Base-by-base conservation (phyloP, 2,797 vertebrate genomes). In the Podarcis siculus region DNA sequence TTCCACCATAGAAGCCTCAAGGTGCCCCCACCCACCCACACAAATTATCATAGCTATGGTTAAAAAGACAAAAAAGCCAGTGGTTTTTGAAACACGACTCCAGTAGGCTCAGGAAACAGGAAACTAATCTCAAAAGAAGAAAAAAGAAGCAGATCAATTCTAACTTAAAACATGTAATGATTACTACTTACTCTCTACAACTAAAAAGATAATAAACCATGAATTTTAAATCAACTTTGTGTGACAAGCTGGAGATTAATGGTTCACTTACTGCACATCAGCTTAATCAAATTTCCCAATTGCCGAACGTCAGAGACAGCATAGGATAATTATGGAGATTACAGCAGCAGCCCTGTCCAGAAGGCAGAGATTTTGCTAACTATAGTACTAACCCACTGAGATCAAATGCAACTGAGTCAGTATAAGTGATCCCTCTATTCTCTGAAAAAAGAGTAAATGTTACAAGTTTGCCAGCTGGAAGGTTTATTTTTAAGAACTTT, bases 241-340 rank as follows among this genome's bases (percentile, higher is more conserved):
- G 82, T 66, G 66, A 67, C 89, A 88, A 85, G 66, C 25, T 89
- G 39, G 67, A 83, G 61, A 90, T 90, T 86, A 90, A 86, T 58
- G 58, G 80, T 58, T 86, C 86, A 91, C 76, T 83, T 75, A 79
- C 32, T 88, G 81, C 82, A 92, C 67, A 67, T 83, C 83, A 93
- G 82, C 1, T 91, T 90, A 90, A 92, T 89, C 73, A 93, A 89
- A 82, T 91, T 77, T 85, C 64, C 64, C 69, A 89, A 32, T 77
- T 10, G 0, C 7, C 67, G 82, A 90, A 66, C 5, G 30, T 85
- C 79, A 86, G 87, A 82, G 75, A 79, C 8, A 32, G 39, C 58
- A 88, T 21, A 71, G n/a, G 67, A 79, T 49, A 85, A 89, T 89
- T 88, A 79, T 15, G 55, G 10, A 73, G 37, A 79, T 30, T n/a